A percentile compares a stretch with the other conserved stretches of the same genome.
These are phyloP conservation scores for Drepanosiphum platanoidis DNA, from an alignment of 2,888 invertebrate species.

Conservation along the genomic window DNA sequence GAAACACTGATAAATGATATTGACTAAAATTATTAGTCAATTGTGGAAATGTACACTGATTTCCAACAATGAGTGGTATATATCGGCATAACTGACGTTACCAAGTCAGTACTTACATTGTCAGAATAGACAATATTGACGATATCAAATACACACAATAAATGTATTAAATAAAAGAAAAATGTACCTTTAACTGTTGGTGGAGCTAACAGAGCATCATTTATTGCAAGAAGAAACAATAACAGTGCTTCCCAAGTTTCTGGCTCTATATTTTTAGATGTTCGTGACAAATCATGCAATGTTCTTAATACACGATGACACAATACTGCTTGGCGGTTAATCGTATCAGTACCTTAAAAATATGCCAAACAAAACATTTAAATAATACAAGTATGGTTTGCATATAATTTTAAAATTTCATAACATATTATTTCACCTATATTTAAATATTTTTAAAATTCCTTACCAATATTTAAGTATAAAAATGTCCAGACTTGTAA, in stretches of 20 bases:
- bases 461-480: constrained; percentile 85
- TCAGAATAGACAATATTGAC: too few species aligned
- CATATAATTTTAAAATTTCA: constrained; percentile 16
- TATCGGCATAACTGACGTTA: too few species aligned
- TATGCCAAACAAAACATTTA: constrained; percentile 1
- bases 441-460: constrained; percentile 38
- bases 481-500: constrained; percentile 91
- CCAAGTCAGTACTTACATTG: too few species aligned
- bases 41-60: too few species aligned
- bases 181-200: constrained; percentile 82
- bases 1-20: too few species aligned
- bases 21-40: too few species aligned
- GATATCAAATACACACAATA: not conserved
- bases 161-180: not conserved
- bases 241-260: constrained; percentile 93
- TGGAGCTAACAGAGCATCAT: constrained; percentile 89
- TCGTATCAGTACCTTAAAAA: constrained; percentile 81
- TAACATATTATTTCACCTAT: constrained; percentile 6
- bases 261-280: constrained; percentile 79
- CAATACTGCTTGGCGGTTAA: constrained; percentile 91
- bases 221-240: constrained; percentile 87
- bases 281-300: constrained; percentile 81
- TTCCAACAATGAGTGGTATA: too few species aligned
- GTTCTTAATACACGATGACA: constrained; percentile 91
- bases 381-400: too few species aligned